These are phyloP conservation scores for Phasia obesa DNA, from an alignment of 2,888 invertebrate genomes.

Conservation along the genomic window DNA sequence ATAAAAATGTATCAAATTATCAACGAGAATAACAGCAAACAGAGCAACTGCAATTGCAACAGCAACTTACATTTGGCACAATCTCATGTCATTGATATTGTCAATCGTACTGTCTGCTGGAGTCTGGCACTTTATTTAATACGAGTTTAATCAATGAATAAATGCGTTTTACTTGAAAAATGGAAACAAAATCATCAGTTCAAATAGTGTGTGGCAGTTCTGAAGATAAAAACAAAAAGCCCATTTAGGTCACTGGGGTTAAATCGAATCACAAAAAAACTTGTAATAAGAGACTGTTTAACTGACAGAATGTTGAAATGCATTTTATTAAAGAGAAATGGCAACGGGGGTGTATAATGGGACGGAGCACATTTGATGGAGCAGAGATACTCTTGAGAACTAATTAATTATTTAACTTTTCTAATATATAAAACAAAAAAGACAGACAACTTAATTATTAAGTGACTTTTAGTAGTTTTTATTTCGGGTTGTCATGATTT, in stretches of 20 bases:
- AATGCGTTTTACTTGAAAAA: conserved; percentile 21
- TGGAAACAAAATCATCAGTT: conserved; percentile 50
- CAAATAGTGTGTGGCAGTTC: conserved; percentile 54
- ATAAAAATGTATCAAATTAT: conserved; percentile 57
- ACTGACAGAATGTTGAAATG: background rate
- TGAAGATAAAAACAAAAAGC: conserved; percentile 39
- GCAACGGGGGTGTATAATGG: no score
- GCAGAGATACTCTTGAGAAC: no score
- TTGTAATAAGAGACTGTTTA: conserved; percentile 47
- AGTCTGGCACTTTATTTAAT: conserved; percentile 39
- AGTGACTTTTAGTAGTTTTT: no score
- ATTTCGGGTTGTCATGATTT: no score
- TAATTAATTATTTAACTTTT: no score
- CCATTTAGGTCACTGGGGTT: conserved; percentile 56
- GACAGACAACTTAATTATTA: no score
- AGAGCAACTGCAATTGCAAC: conserved; percentile 22
- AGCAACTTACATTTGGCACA: conserved; percentile 20
- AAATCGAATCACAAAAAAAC: conserved; percentile 24
- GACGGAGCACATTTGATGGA: no score
- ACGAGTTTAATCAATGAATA: background rate
- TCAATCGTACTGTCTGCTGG: conserved; percentile 43
- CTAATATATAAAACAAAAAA: no score
- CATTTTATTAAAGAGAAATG: background rate
- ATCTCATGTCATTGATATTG: conserved; percentile 53
- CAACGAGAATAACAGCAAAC: conserved; percentile 31